These are phyloP conservation scores for Nowickia ferox DNA, from an alignment of 2,888 invertebrate species.

Conservation along the genomic window DNA sequence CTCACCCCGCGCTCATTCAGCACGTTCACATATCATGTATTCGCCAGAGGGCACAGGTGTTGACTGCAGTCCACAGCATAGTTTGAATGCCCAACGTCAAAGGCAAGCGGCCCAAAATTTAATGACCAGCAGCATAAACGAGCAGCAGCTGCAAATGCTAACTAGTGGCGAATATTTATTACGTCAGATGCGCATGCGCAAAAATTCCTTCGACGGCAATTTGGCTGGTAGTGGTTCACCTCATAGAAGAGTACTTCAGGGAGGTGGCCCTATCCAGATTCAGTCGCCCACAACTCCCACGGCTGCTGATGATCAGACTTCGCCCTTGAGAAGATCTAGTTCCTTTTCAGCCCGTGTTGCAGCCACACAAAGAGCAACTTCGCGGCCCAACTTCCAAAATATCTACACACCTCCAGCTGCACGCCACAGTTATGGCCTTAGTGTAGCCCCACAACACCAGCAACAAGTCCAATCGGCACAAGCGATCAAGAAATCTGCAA, in stretches of 20 bases:
- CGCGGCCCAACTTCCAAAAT: slow-evolving; percentile 79
- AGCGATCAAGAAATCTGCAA: slow-evolving; percentile 82
- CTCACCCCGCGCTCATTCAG: slow-evolving; percentile 76
- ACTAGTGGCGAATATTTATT: slow-evolving; percentile 80
- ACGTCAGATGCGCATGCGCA: slow-evolving; percentile 81
- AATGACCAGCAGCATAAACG: slow-evolving; percentile 83
- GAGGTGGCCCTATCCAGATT: slow-evolving; percentile 72
- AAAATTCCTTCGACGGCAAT: slow-evolving; percentile 82
- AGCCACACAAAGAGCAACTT: slow-evolving; percentile 67
- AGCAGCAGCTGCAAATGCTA: slow-evolving; percentile 80
- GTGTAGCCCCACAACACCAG: slow-evolving; percentile 60
- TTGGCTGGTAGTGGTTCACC: slow-evolving; percentile 69
- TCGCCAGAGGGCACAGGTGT: slow-evolving; percentile 75
- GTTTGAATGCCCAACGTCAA: slow-evolving; percentile 75
- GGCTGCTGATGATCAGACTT: slow-evolving; percentile 73
- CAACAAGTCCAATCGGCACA: slow-evolving; percentile 68
- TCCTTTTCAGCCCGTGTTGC: slow-evolving; percentile 85
- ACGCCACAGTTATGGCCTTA: slow-evolving; percentile 76
- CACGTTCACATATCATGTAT: slow-evolving; percentile 74
- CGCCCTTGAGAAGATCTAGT: slow-evolving; percentile 87
- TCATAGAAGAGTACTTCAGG: slow-evolving; percentile 64
- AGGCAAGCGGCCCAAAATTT: slow-evolving; percentile 71
- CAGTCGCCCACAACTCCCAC: slow-evolving; percentile 68
- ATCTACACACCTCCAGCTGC: slow-evolving; percentile 81
- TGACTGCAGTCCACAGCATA: slow-evolving; percentile 82